Evolutionary conservation across 2,888 invertebrate species (phyloP).

Genomic region (Omphaloscelis lunosa): DNA sequence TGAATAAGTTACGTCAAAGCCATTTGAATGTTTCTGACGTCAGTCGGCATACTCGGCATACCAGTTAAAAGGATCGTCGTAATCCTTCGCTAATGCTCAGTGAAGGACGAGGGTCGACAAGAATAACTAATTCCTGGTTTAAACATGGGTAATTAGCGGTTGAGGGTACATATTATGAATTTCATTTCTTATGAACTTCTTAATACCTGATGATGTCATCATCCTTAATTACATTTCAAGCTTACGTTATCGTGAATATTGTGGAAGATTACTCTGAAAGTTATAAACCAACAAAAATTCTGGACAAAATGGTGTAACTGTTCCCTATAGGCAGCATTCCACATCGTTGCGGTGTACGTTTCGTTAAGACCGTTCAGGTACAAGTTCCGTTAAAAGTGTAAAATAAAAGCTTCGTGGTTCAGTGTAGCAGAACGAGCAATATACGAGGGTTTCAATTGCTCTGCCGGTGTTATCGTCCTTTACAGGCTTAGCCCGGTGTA

Average conservation of each 20-base stretch:
- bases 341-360: conserved; percentile 1
- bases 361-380: background rate
- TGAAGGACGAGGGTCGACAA: conserved; percentile 47
- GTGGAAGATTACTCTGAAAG: no score
- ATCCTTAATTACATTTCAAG: conserved; percentile 10
- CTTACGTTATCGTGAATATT: background rate
- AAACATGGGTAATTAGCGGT: conserved; percentile 13
- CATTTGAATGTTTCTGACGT: conserved; percentile 37
- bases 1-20: conserved; percentile 11
- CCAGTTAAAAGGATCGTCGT: conserved; percentile 53
- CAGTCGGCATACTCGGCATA: conserved; percentile 26
- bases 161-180: background rate
- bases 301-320: background rate
- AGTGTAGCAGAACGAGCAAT: conserved; percentile 15
- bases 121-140: conserved; percentile 35
- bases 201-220: background rate
- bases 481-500: conserved; percentile 18
- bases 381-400: conserved; percentile 17
- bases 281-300: background rate
- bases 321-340: conserved; percentile 2
- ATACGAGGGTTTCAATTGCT: conserved; percentile 28
- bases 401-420: conserved; percentile 33
- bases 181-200: background rate
- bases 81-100: conserved; percentile 39
- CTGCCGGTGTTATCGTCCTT: conserved; percentile 13